Conservation (phyloP, 1,140 invertebrate genomes). For the Aphelenchoides avenae region DNA sequence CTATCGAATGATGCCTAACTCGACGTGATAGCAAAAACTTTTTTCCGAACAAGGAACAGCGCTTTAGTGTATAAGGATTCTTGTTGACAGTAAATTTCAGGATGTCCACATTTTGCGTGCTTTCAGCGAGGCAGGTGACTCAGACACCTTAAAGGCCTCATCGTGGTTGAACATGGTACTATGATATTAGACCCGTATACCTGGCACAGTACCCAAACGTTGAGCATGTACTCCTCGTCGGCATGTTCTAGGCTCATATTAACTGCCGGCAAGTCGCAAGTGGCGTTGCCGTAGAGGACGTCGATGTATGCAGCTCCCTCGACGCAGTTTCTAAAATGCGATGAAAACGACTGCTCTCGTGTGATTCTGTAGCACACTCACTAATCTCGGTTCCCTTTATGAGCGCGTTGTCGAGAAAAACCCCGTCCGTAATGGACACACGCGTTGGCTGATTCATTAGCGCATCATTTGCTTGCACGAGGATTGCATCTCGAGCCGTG, state of each 20-base stretch:
- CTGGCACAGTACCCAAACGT: no score
- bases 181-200: no score
- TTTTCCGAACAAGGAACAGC: no score
- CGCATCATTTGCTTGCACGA: slow-evolving; percentile 46
- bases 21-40: no score
- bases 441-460: slow-evolving; percentile 40
- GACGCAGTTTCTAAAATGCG: slow-evolving; percentile 30
- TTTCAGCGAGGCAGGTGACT: slow-evolving; percentile 22
- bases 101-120: slow-evolving; percentile 17
- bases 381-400: slow-evolving; percentile 34
- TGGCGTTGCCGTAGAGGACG: slow-evolving; percentile 34
- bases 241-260: slow-evolving; percentile 13
- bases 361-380: slow-evolving; percentile 11
- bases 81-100: slow-evolving; percentile 29
- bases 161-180: no score
- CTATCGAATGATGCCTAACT: no score
- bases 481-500: slow-evolving; percentile 24
- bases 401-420: slow-evolving; percentile 54
- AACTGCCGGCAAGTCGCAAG: slow-evolving; percentile 20
- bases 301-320: slow-evolving; percentile 27
- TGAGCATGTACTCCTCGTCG: slow-evolving; percentile 22
- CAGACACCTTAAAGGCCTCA: no score
- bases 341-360: not conserved
- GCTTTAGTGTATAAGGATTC: slow-evolving; percentile 25
- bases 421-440: slow-evolving; percentile 29